phyloP scores from a whole-genome alignment of 2,113 vertebrate species.

The Athene cunicularia region DNA sequence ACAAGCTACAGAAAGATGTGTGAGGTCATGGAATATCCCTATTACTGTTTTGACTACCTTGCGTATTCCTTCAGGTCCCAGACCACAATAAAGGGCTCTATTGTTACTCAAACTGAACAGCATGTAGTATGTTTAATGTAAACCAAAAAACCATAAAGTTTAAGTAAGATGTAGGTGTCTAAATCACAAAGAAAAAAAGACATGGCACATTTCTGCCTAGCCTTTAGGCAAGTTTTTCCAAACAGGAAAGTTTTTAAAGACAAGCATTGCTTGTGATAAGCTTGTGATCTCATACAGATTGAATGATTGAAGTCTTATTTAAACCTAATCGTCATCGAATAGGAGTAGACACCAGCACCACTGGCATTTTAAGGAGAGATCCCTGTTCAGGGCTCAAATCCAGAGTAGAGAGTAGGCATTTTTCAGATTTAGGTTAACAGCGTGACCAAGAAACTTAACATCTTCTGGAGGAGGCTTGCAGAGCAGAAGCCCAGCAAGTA shows the following conservation, averaged over 20 bases:
- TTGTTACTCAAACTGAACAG: background rate
- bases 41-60: background rate
- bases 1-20: background rate
- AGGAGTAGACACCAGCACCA: background rate
- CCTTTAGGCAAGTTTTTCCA: background rate
- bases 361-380: background rate
- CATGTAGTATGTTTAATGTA: background rate
- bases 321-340: background rate
- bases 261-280: background rate
- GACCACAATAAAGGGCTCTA: background rate
- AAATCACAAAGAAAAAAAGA: background rate
- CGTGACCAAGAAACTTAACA: background rate
- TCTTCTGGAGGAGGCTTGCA: background rate
- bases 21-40: background rate
- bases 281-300: background rate
- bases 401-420: background rate
- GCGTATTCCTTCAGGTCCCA: background rate
- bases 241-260: background rate
- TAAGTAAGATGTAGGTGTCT: background rate
- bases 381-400: background rate
- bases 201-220: background rate
- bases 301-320: background rate
- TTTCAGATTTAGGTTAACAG: background rate
- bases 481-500: background rate
- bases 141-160: background rate